Evolutionary conservation across 2,797 vertebrate species (phyloP), one percentile per base, ranked within the genome.

Genomic region (Lepus oiostolus): DNA sequence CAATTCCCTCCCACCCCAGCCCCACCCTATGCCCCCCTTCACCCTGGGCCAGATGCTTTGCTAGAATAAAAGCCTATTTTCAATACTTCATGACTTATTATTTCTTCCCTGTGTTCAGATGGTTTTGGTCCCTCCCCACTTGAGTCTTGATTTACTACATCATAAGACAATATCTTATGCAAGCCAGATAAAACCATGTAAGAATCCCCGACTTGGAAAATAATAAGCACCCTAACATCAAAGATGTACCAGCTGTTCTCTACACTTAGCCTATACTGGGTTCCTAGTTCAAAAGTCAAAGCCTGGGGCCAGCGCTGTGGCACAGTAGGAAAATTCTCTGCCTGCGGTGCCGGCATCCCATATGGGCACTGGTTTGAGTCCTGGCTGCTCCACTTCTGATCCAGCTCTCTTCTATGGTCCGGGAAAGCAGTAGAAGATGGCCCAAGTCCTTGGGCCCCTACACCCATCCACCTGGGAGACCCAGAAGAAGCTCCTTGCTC

Each of bases 31-130:
- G 26, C 71, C 10, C 77, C 67, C 21, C 28, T 70, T 93, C 19
- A 71, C 42, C 47, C 24, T 71, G 17, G 30, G 47, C 70, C 75
- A 68, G 50, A 88, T 47, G 22, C 47, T 70, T 68, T 90, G 92
- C 71, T 84, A 90, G 30, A 35, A 77, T 88, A 85, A 90, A 67
- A 7, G 28, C 28, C 93, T 74, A 67, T 68, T 82, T 93, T 93
- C 62, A 83, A 30, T 12, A 74, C 26, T 72, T n/a, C 7, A 5
- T 50, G 4, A 1, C 71, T 75, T 81, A 54, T 87, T 96, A 68
- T 70, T 75, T 63, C 28, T 70, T 90, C 47, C 17, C 14, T 88
- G n/a, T 93, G 35, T 24, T 76, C 10, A 81, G 32, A 21, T 76
- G 28, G 4, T 52, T 93, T 84, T 93, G 13, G 9, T 22, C 6